Evolutionary conservation across 2,113 vertebrate species (phyloP), one percentile per base, ranked within the genome.

Genomic region (Limanda limanda): DNA sequence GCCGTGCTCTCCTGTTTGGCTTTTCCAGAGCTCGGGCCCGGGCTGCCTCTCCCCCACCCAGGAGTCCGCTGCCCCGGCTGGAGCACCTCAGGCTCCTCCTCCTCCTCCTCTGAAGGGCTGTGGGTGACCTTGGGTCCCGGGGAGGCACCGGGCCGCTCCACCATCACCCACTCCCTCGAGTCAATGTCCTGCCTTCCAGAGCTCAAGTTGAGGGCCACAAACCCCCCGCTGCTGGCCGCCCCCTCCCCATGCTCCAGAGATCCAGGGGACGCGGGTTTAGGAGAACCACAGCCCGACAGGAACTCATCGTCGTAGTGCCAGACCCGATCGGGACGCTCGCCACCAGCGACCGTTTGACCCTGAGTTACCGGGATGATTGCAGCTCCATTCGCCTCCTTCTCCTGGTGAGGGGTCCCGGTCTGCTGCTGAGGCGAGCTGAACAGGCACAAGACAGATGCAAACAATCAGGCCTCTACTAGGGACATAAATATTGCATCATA

Each of bases 271-370:
- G 80, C 87, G 1, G 94, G 96, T 45, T 97, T 98, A 37, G 96
- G 97, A 72, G 93, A 93, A 17, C 71, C 88, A 2, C 88, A 93
- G 0, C 96, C 94, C 20, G 96, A 96, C 54, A 95, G 88, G 76
- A 98, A 95, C 51, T 98, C 98, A 86, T 99, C 97, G 73, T 99
- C 96, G 42, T 96, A 97, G 89, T 97, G 96, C 97, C 97, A 99
- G 85, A 97, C 86, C 35, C 94, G 94, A 52, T 97, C 95, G 0
- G 71, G 81, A 62, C 84, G 94, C 60, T 92, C 86, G 67, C 92
- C 77, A 25, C 86, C 81, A 54, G 94, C 87, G 71, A 86, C 51
- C 11, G 85, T 63, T 15, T 93, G 86, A 77, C 94, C 95, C 67
- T 94, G 94, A 89, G 91, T 86, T 70, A 91, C 76, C 64, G 91